Conservation (phyloP, 2,888 invertebrate species). For the Iphiclides podalirius region DNA sequence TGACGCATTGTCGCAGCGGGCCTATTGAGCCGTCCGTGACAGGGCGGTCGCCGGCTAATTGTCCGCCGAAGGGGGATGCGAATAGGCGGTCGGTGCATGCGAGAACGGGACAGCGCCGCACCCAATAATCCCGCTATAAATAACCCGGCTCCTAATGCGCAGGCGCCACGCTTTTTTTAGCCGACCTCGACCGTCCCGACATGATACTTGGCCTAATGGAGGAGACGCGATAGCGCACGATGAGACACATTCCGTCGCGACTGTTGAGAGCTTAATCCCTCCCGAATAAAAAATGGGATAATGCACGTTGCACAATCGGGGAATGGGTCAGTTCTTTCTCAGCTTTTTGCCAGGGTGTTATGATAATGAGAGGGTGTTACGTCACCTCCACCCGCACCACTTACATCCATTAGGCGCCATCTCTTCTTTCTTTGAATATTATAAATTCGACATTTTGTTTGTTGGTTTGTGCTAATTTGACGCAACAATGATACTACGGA, state of each 20-base stretch:
- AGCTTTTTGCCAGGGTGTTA: not conserved
- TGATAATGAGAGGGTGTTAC: not conserved
- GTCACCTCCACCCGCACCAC: not conserved
- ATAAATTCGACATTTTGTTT: not conserved
- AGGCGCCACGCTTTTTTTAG: constrained; percentile 66
- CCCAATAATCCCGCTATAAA: constrained; percentile 63
- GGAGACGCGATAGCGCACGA: constrained; percentile 11
- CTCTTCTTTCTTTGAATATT: not conserved
- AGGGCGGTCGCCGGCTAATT: constrained; percentile 51
- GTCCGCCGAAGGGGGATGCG: constrained; percentile 39
- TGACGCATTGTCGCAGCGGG: constrained; percentile 34
- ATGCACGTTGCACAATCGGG: constrained; percentile 3
- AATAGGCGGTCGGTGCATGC: constrained; percentile 15
- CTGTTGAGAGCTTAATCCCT: constrained; percentile 14
- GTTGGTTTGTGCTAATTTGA: not conserved
- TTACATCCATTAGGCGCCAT: not conserved
- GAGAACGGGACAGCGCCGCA: constrained; percentile 42
- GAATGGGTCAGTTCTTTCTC: not conserved
- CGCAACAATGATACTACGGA: not conserved
- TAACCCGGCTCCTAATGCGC: constrained; percentile 61
- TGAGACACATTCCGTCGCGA: not conserved
- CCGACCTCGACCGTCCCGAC: constrained; percentile 35
- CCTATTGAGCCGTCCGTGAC: constrained; percentile 36
- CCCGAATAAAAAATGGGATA: constrained; percentile 2
- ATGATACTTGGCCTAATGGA: constrained; percentile 43